Conservation (phyloP, 2,888 invertebrate species). For the Furcula furcula region DNA sequence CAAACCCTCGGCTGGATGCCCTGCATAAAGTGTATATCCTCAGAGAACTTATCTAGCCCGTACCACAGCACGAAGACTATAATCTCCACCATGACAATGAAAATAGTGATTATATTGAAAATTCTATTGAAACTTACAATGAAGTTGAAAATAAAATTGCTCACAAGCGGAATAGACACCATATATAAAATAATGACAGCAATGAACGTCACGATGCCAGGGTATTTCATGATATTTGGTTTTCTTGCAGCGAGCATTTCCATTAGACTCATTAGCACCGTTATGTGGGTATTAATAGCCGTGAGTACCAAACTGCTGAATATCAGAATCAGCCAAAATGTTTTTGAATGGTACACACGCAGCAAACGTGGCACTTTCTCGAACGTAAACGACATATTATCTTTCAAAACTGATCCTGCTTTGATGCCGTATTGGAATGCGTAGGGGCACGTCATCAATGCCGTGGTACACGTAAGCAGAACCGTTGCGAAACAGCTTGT, state of each 20-base stretch:
- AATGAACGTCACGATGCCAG: slow-evolving; percentile 43
- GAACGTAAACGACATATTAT: slow-evolving; percentile 42
- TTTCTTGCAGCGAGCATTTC: slow-evolving; percentile 40
- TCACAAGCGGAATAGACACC: slow-evolving; percentile 48
- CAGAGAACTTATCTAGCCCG: slow-evolving; percentile 59
- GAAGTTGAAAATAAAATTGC: slow-evolving; percentile 35
- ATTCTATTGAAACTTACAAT: slow-evolving; percentile 35
- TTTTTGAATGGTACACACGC: slow-evolving; percentile 36
- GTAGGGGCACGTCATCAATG: slow-evolving; percentile 62
- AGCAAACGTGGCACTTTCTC: slow-evolving; percentile 60
- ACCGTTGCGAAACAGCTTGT: slow-evolving; percentile 33
- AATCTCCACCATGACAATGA: slow-evolving; percentile 45
- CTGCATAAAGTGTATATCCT: slow-evolving; percentile 74
- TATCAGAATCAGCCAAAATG: slow-evolving; percentile 45
- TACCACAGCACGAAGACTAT: slow-evolving; percentile 62
- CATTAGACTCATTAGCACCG: slow-evolving; percentile 44
- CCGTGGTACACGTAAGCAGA: slow-evolving; percentile 40
- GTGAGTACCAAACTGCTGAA: slow-evolving; percentile 44
- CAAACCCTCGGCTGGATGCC: slow-evolving; percentile 55
- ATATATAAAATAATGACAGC: slow-evolving; percentile 38
- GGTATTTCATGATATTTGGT: slow-evolving; percentile 38
- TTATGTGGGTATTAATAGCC: slow-evolving; percentile 37
- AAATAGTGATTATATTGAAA: slow-evolving; percentile 33
- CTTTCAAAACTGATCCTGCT: slow-evolving; percentile 29
- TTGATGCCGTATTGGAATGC: slow-evolving; percentile 38